These are phyloP conservation scores for Alces alces DNA, from an alignment of 2,113 vertebrate species.

Conservation along the genomic window DNA sequence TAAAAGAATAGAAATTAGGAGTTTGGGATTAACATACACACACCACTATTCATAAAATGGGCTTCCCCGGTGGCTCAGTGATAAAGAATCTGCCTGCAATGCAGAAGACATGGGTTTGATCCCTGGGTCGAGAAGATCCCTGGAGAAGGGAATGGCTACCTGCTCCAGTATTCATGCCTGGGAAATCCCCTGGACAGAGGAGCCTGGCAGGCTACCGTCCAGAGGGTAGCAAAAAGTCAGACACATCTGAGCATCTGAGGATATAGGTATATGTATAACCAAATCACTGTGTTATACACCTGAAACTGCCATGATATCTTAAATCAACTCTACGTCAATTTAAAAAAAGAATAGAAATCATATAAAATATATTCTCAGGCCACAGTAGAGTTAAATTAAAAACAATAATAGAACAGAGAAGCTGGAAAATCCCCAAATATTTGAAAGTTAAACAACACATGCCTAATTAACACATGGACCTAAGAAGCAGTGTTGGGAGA, in stretches of 20 bases:
- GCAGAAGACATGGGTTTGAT: background rate
- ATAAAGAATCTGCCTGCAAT: background rate
- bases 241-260: background rate
- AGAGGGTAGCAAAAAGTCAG: background rate
- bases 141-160: background rate
- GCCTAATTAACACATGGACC: background rate
- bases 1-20: background rate
- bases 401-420: background rate
- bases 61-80: background rate
- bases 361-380: background rate
- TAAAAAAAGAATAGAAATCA: background rate
- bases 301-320: background rate
- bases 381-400: background rate
- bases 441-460: background rate
- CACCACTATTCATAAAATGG: background rate
- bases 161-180: accelerated
- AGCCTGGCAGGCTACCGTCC: background rate
- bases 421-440: background rate
- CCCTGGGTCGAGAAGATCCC: background rate
- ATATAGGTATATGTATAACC: accelerated
- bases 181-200: background rate
- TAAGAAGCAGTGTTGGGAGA: background rate
- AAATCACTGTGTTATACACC: no score
- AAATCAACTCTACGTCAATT: background rate
- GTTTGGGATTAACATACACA: background rate